A percentile compares a stretch with the other conserved stretches of the same genome.
Conservation (phyloP, 2,888 invertebrate species). For the Andricus curvator region DNA sequence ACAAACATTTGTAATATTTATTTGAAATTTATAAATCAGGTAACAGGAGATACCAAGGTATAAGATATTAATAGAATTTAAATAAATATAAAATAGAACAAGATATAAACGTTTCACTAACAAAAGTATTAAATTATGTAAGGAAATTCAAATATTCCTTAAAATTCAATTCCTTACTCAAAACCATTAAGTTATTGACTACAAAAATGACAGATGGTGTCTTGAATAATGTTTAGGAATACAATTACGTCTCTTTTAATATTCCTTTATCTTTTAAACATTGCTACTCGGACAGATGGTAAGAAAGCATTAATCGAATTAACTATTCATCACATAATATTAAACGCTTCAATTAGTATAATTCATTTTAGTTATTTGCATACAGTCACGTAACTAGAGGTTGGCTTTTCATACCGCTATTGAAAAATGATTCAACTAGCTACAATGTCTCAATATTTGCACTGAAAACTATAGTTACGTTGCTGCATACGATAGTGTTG, state of each 20-base stretch:
- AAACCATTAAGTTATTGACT: neutral
- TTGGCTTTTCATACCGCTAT: neutral
- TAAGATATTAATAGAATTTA: neutral
- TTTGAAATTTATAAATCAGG: neutral
- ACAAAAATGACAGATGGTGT: neutral
- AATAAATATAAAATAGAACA: neutral
- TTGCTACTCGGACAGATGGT: slow-evolving; percentile 78
- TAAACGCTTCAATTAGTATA: slow-evolving; percentile 70
- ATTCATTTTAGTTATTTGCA: slow-evolving; percentile 59
- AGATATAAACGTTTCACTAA: neutral
- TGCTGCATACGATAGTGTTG: neutral
- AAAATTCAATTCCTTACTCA: neutral
- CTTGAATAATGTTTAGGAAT: neutral
- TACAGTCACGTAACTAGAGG: slow-evolving; percentile 36
- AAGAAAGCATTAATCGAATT: slow-evolving; percentile 73
- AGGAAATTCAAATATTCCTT: neutral
- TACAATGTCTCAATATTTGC: neutral
- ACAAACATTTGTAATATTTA: neutral
- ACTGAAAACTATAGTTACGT: slow-evolving; percentile 11
- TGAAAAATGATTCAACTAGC: neutral
- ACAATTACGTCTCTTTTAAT: slow-evolving; percentile 16
- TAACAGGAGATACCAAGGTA: neutral
- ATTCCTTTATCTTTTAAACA: slow-evolving; percentile 36
- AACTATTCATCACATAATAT: slow-evolving; percentile 69
- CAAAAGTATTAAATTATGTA: neutral